A percentile compares a stretch with the other conserved stretches of the same genome.
Evolutionary conservation across 2,888 invertebrate species (phyloP).

Genomic region (Caenorhabditis auriculariae): DNA sequence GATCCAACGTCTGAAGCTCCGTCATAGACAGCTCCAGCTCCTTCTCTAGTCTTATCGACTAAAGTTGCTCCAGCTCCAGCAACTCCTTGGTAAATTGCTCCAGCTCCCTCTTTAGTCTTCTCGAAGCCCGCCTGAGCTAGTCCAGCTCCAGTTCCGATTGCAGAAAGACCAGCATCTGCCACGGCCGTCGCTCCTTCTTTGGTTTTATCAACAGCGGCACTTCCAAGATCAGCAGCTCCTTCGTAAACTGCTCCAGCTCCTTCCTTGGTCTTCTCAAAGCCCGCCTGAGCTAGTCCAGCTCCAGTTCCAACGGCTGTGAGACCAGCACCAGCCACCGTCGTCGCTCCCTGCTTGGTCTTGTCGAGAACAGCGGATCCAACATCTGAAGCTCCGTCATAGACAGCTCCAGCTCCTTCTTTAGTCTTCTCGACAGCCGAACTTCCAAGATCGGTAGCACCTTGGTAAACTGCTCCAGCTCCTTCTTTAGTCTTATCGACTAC

Average conservation of each 20-base stretch:
- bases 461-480: not conserved
- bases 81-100: not conserved
- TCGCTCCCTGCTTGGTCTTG: not conserved
- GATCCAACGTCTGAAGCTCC: not conserved
- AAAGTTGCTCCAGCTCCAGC: not conserved
- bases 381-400: not conserved
- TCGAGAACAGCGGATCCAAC: not conserved
- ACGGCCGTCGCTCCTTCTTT: not conserved
- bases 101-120: not conserved
- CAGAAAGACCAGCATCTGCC: not conserved
- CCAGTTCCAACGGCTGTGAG: not conserved
- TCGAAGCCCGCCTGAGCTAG: not conserved
- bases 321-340: not conserved
- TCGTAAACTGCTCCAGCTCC: not conserved
- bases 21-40: slow-evolving; percentile 1
- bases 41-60: too few species aligned
- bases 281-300: not conserved
- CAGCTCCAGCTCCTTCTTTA: slow-evolving; percentile 1
- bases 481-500: not conserved
- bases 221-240: not conserved
- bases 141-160: not conserved
- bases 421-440: not conserved
- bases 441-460: not conserved
- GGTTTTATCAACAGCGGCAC: not conserved
- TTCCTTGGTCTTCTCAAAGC: not conserved